Evolutionary conservation across 2,888 invertebrate genomes (phyloP).

Genomic region (Netelia fuscicornis): DNA sequence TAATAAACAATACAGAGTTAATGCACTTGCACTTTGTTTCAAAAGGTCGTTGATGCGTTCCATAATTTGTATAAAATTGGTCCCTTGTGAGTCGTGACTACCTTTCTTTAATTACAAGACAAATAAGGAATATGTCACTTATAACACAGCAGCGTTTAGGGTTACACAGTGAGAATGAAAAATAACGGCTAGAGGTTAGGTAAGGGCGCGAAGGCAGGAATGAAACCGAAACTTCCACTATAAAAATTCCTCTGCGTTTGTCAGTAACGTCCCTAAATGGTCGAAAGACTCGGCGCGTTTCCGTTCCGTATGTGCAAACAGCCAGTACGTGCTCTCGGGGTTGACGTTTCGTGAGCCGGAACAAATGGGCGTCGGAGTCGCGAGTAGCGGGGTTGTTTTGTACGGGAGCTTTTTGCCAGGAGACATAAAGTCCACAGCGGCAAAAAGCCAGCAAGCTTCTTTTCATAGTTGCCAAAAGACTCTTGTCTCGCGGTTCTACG

Average conservation of each 20-base stretch:
- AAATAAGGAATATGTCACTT: not conserved
- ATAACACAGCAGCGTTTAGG: not conserved
- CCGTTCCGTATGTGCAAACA: slow-evolving; percentile 19
- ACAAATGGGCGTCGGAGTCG: slow-evolving; percentile 10
- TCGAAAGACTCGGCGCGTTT: slow-evolving; percentile 19
- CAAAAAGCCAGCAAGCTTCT: not conserved
- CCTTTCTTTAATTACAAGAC: not conserved
- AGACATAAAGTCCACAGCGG: slow-evolving; percentile 1
- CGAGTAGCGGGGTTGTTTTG: slow-evolving; percentile 7
- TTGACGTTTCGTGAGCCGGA: not conserved
- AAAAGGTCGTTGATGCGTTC: too few relatives aligned
- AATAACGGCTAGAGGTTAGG: not conserved
- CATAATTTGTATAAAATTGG: too few relatives aligned
- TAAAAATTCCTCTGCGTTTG: slow-evolving; percentile 31
- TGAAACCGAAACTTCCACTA: slow-evolving; percentile 35
- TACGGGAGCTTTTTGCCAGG: not conserved
- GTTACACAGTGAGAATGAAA: not conserved
- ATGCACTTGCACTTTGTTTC: too few relatives aligned
- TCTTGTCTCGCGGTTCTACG: slow-evolving; percentile 4
- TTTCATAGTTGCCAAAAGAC: slow-evolving; percentile 27
- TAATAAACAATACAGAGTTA: too few relatives aligned
- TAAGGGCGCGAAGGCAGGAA: not conserved
- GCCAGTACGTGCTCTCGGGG: not conserved
- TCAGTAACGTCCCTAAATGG: slow-evolving; percentile 30
- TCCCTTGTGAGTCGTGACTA: too few relatives aligned